Percentiles rank a stretch among this genome's conserved stretches.
These are phyloP conservation scores for Pseudomyrmex gracilis DNA, from an alignment of 1,140 invertebrate species.

Conservation along the genomic window DNA sequence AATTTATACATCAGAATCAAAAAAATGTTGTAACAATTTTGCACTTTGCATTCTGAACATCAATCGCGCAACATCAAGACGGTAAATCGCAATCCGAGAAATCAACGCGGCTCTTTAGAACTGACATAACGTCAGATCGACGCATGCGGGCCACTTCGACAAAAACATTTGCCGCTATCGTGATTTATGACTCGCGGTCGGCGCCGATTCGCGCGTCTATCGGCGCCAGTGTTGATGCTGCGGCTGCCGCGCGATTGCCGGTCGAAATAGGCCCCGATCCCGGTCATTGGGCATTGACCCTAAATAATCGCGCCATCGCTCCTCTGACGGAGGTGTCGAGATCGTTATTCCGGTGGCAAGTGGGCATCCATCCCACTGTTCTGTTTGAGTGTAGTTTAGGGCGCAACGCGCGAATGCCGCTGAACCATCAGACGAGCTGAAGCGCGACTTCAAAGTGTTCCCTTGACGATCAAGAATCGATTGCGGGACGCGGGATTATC, in stretches of 20 bases:
- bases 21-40: no score
- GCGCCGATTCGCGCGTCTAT: conserved; percentile 56
- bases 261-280: conserved; percentile 40
- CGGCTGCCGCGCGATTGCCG: conserved; percentile 60
- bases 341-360: conserved; percentile 61
- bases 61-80: background rate
- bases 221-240: conserved; percentile 41
- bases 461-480: conserved; percentile 67
- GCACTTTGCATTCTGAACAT: no score
- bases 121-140: conserved; percentile 1
- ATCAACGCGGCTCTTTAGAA: background rate
- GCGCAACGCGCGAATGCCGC: background rate
- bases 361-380: conserved; percentile 20
- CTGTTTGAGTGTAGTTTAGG: conserved; percentile 9
- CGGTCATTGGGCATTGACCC: conserved; percentile 64
- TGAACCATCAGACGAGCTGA: background rate
- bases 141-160: conserved; percentile 35
- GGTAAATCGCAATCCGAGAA: background rate
- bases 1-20: no score
- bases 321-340: conserved; percentile 63
- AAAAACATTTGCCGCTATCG: conserved; percentile 67
- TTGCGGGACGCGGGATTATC: conserved; percentile 71
- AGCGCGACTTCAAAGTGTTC: conserved; percentile 57
- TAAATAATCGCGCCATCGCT: conserved; percentile 76
- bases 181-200: conserved; percentile 66